Percentiles rank a stretch among this genome's conserved stretches.
Evolutionary conservation across 2,113 vertebrate genomes (phyloP).

Genomic region (Xiphophorus hellerii): DNA sequence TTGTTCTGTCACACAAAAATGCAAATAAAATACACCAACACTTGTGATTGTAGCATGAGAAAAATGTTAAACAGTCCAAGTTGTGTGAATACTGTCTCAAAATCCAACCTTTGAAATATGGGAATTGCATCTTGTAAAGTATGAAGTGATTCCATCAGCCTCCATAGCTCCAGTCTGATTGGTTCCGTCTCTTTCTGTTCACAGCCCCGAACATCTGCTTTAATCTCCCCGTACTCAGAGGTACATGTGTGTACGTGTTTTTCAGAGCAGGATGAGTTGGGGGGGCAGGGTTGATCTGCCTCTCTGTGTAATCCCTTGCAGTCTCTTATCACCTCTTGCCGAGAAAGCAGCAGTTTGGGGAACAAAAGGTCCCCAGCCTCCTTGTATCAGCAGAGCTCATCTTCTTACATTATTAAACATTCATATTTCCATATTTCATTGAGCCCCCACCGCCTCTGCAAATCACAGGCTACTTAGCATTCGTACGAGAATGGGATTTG

Average conservation of each 20-base stretch:
- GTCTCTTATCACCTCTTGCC: slow-evolving; percentile 62
- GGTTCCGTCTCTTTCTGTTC: background rate
- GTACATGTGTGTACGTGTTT: slow-evolving; percentile 19
- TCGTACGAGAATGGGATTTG: slow-evolving; percentile 56
- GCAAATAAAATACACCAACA: too few species aligned
- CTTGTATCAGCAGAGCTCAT: slow-evolving; percentile 53
- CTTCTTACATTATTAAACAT: slow-evolving; percentile 70
- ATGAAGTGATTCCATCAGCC: background rate
- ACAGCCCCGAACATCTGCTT: background rate
- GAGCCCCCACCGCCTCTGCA: slow-evolving; percentile 36
- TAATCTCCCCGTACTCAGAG: slow-evolving; percentile 2
- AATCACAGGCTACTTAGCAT: slow-evolving; percentile 62
- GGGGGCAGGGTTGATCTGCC: slow-evolving; percentile 6
- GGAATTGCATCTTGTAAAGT: too few species aligned
- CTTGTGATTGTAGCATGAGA: too few species aligned
- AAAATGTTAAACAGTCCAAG: background rate
- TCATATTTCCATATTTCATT: slow-evolving; percentile 70
- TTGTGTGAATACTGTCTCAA: background rate
- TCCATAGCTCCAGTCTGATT: background rate
- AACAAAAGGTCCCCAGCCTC: slow-evolving; percentile 27
- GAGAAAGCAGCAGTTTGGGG: slow-evolving; percentile 36
- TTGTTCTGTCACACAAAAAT: too few species aligned
- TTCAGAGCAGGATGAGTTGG: slow-evolving; percentile 10
- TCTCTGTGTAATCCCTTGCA: slow-evolving; percentile 48
- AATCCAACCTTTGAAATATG: background rate